Evolutionary conservation across 2,888 invertebrate species (phyloP).

Genomic region (Hemicrepidius hirtus): DNA sequence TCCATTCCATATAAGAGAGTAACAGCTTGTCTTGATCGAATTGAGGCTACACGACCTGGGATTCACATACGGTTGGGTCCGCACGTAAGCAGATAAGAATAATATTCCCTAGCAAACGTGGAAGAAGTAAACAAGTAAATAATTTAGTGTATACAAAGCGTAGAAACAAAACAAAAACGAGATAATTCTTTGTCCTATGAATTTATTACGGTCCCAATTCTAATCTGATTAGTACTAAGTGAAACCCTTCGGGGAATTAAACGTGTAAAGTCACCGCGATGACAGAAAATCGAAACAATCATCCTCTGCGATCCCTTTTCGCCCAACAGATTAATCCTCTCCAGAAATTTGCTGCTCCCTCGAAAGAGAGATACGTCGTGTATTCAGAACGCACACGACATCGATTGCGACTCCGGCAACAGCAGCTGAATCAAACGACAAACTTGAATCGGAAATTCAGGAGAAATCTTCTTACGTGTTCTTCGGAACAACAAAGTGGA

Average conservation of each 20-base stretch:
- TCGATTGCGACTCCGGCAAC: constrained; percentile 48
- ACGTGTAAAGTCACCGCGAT: constrained; percentile 30
- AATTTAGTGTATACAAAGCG: constrained; percentile 27
- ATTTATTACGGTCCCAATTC: neutral
- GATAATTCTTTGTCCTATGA: neutral
- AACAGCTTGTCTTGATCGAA: constrained; percentile 65
- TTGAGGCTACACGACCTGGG: constrained; percentile 58
- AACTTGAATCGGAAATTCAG: constrained; percentile 60
- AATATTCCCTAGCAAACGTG: constrained; percentile 21
- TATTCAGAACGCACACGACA: constrained; percentile 29
- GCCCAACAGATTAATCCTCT: constrained; percentile 30
- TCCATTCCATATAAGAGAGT: constrained; percentile 49
- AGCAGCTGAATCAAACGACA: constrained; percentile 53
- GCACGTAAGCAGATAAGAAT: constrained; percentile 29
- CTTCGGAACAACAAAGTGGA: constrained; percentile 60
- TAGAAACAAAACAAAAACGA: neutral
- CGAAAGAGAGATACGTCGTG: constrained; percentile 17
- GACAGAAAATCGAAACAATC: constrained; percentile 43
- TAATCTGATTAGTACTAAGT: constrained; percentile 8
- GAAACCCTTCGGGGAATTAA: constrained; percentile 28
- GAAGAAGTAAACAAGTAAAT: constrained; percentile 38
- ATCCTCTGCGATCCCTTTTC: constrained; percentile 27
- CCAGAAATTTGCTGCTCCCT: constrained; percentile 18
- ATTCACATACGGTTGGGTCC: constrained; percentile 32
- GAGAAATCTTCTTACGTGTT: constrained; percentile 59